Percentiles rank a stretch among this genome's conserved stretches.
phyloP scores from a whole-genome alignment of 2,888 invertebrate genomes.

The Tipula vernalis region DNA sequence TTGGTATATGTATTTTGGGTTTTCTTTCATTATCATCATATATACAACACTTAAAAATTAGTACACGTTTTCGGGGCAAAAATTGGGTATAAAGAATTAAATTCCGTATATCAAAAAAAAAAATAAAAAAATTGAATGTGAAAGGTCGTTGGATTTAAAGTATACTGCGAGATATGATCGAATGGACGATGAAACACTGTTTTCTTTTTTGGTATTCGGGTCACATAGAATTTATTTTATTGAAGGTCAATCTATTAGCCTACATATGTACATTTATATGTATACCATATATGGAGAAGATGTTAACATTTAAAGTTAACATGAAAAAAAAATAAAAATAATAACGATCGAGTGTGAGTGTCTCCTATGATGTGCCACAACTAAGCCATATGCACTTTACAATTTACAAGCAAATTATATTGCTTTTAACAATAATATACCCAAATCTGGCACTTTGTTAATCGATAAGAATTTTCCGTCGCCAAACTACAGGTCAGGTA shows the following conservation, averaged over 20 bases:
- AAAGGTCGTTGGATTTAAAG: background rate
- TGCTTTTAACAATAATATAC: no score
- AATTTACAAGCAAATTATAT: no score
- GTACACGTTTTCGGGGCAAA: background rate
- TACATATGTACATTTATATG: background rate
- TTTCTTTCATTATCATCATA: background rate
- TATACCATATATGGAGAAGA: background rate
- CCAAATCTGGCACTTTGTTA: no score
- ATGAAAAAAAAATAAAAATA: background rate
- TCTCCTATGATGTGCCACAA: background rate
- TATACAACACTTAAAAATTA: conserved; percentile 4
- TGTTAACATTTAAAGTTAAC: background rate
- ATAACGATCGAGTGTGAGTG: background rate
- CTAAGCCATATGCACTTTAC: no score
- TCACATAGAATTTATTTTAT: background rate
- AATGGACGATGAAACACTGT: background rate
- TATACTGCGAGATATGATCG: background rate
- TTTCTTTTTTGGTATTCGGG: background rate
- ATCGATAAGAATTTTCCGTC: no score
- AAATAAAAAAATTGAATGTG: background rate
- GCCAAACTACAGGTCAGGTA: no score
- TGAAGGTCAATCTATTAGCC: background rate
- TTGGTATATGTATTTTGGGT: background rate
- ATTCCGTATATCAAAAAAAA: background rate
- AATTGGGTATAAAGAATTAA: background rate